Evolutionary conservation across 2,888 invertebrate species (phyloP).

Genomic region (Conus canariensis): DNA sequence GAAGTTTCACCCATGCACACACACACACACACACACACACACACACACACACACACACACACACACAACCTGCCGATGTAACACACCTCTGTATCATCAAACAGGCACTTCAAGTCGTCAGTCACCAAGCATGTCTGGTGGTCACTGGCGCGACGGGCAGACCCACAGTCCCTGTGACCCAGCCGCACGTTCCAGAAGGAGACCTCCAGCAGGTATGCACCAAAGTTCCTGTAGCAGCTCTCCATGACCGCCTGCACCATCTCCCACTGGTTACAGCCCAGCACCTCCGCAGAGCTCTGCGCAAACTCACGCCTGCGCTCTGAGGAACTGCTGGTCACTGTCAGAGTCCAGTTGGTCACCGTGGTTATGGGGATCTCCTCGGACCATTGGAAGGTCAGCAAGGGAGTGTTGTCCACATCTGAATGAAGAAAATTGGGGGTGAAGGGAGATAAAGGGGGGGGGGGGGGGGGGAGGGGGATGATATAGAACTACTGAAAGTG

Average conservation of each 20-base stretch:
- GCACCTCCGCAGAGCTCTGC: neutral
- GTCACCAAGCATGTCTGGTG: neutral
- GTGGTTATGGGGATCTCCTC: neutral
- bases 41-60: neutral
- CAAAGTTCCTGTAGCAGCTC: neutral
- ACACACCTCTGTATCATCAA: conserved; percentile 34
- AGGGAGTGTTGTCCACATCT: neutral
- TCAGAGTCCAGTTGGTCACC: neutral
- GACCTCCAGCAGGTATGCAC: conserved; percentile 28
- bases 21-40: conserved; percentile 6
- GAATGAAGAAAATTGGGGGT: neutral
- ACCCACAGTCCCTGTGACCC: neutral
- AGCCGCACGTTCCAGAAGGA: conserved; percentile 31
- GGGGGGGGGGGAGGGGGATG: too few relatives aligned
- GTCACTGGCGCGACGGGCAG: neutral
- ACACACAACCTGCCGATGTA: too few relatives aligned
- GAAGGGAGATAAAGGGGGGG: neutral
- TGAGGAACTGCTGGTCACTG: neutral
- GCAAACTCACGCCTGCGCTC: conserved; percentile 5
- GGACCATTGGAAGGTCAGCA: conserved; percentile 10
- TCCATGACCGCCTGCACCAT: conserved; percentile 2
- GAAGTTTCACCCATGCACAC: neutral
- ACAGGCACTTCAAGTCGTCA: neutral
- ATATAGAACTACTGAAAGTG: too few relatives aligned
- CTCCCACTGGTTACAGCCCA: conserved; percentile 23